A percentile compares a stretch with the other conserved stretches of the same genome.
Conservation (phyloP, 2,888 invertebrate genomes). For the Baronia brevicornis region DNA sequence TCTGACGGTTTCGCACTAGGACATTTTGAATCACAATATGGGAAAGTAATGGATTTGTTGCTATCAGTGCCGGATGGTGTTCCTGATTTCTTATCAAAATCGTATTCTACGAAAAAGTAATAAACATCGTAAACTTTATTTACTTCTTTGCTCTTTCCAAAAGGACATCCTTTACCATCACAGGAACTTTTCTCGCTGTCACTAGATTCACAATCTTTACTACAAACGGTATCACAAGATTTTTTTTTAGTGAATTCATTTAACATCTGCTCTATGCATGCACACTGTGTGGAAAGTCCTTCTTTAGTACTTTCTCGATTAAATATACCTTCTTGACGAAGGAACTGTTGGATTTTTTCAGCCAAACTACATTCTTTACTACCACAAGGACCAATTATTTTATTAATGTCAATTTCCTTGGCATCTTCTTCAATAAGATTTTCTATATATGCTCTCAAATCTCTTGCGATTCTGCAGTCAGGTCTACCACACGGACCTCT, state of each 20-base stretch:
- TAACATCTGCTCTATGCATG: slow-evolving; percentile 53
- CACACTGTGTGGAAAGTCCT: slow-evolving; percentile 61
- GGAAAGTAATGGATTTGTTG: slow-evolving; percentile 29
- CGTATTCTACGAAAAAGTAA: slow-evolving; percentile 59
- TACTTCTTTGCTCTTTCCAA: slow-evolving; percentile 21
- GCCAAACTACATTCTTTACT: slow-evolving; percentile 56
- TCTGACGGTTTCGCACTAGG: slow-evolving; percentile 37
- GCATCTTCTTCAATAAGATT: slow-evolving; percentile 57
- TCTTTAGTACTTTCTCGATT: slow-evolving; percentile 31
- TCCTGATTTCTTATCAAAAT: slow-evolving; percentile 31
- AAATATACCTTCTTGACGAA: slow-evolving; percentile 53
- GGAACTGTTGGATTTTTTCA: slow-evolving; percentile 52
- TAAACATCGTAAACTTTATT: slow-evolving; percentile 46
- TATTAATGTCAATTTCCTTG: slow-evolving; percentile 42
- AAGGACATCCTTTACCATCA: slow-evolving; percentile 44
- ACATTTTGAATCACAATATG: slow-evolving; percentile 43
- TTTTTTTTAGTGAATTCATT: slow-evolving; percentile 35
- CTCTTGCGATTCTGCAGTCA: slow-evolving; percentile 63
- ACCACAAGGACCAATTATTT: slow-evolving; percentile 61
- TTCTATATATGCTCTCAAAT: slow-evolving; percentile 56
- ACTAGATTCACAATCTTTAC: slow-evolving; percentile 41
- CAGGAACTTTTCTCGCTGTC: slow-evolving; percentile 37
- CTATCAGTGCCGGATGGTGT: slow-evolving; percentile 22
- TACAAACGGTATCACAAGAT: slow-evolving; percentile 40
- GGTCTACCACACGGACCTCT: slow-evolving; percentile 60